Evolutionary conservation across 2,113 vertebrate genomes (phyloP).

Genomic region (Neoarius graeffei): DNA sequence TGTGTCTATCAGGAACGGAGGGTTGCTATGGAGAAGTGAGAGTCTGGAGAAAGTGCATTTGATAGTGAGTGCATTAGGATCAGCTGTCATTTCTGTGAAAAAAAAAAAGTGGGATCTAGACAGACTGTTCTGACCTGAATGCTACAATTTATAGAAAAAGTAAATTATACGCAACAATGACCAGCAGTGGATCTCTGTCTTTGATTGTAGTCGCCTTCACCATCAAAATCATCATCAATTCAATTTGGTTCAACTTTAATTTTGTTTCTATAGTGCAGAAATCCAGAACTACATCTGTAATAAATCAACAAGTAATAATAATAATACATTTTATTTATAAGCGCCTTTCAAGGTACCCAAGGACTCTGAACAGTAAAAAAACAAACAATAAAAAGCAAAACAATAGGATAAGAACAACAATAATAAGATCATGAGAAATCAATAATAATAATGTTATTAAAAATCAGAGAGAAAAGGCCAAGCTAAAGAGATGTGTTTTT

Average conservation of each 20-base stretch:
- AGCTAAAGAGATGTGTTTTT: too few species aligned
- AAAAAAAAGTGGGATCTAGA: neutral
- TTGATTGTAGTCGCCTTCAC: neutral
- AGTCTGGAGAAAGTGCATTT: neutral
- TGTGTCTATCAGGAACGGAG: neutral
- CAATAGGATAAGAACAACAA: too few species aligned
- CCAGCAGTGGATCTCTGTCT: neutral
- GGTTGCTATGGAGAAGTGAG: conserved; percentile 5
- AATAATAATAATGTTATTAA: too few species aligned
- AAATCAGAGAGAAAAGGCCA: too few species aligned
- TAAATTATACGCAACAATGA: neutral
- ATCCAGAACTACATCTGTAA: neutral
- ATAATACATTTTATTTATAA: too few species aligned
- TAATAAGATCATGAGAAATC: too few species aligned
- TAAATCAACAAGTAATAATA: neutral
- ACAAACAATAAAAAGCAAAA: too few species aligned
- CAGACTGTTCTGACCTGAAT: neutral
- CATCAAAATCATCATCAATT: neutral
- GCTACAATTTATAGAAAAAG: neutral
- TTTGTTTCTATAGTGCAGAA: neutral
- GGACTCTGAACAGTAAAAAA: too few species aligned
- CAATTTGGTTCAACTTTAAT: neutral
- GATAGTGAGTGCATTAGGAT: neutral
- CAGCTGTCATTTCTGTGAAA: neutral
- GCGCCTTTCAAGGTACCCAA: too few species aligned